phyloP scores from a whole-genome alignment of 1,140 invertebrate genomes.

The Brachionus plicatilis region DNA sequence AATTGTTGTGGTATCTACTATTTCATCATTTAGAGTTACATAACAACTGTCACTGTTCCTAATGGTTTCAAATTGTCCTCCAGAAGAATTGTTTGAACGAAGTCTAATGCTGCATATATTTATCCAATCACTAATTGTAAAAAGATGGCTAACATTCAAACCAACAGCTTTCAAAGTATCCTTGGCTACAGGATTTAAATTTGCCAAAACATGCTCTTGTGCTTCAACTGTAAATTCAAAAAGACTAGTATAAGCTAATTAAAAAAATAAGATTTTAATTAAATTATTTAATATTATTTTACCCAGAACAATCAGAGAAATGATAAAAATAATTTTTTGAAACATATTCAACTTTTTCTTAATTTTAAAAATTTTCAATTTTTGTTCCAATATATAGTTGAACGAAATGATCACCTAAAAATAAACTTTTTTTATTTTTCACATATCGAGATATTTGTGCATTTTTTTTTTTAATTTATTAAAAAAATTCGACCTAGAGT shows the following conservation, averaged over 20 bases:
- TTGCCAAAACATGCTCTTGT: not conserved
- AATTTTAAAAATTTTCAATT: not conserved
- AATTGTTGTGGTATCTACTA: not conserved
- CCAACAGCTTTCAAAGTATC: not conserved
- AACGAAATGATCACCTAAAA: not conserved
- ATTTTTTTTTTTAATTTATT: too few species aligned
- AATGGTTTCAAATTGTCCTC: not conserved
- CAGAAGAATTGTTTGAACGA: not conserved
- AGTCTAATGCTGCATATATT: not conserved
- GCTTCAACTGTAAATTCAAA: not conserved
- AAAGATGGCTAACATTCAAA: not conserved
- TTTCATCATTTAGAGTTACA: not conserved
- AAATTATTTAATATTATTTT: not conserved
- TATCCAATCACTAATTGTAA: not conserved
- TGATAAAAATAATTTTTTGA: not conserved
- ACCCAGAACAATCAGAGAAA: not conserved
- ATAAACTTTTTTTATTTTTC: not conserved
- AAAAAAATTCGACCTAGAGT: too few species aligned
- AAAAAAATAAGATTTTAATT: not conserved
- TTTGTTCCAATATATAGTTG: not conserved
- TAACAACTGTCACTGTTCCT: not conserved
- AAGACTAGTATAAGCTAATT: not conserved
- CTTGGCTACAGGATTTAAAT: not conserved
- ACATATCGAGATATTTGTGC: too few species aligned
- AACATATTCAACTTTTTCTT: not conserved